A percentile compares a stretch with the other conserved stretches of the same genome.
phyloP scores from a whole-genome alignment of 2,888 invertebrate genomes.

The Polydrusus tereticollis region DNA sequence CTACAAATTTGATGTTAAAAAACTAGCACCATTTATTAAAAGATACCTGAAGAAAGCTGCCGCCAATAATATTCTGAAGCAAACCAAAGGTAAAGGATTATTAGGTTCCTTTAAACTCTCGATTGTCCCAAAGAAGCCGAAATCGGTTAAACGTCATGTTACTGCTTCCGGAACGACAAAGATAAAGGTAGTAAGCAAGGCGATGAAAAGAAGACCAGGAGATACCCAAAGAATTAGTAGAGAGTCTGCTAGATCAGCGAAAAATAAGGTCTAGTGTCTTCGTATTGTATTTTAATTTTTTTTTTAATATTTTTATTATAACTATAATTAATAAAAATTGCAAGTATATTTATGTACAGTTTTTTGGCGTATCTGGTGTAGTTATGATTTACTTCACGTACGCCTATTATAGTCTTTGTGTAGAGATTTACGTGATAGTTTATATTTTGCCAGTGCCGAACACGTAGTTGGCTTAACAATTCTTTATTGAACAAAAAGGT shows the following conservation, averaged over 20 bases:
- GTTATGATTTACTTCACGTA: no score
- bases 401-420: no score
- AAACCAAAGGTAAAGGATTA: constrained; percentile 72
- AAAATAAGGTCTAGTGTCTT: neutral
- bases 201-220: constrained; percentile 10
- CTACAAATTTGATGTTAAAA: constrained; percentile 73
- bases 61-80: constrained; percentile 69
- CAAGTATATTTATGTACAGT: no score
- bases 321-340: neutral
- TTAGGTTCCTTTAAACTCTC: constrained; percentile 69
- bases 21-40: constrained; percentile 72
- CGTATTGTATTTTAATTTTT: neutral
- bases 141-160: neutral
- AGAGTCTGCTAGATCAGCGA: neutral
- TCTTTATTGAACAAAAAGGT: no score
- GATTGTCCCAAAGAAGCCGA: constrained; percentile 36
- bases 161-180: constrained; percentile 51
- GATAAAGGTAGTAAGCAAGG: constrained; percentile 40
- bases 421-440: no score
- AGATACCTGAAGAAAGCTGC: constrained; percentile 73
- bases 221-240: neutral
- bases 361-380: no score
- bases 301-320: neutral
- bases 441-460: no score
- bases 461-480: no score